Evolutionary conservation across 2,797 vertebrate species (phyloP).

Genomic region (Micropoecilia bifurca): DNA sequence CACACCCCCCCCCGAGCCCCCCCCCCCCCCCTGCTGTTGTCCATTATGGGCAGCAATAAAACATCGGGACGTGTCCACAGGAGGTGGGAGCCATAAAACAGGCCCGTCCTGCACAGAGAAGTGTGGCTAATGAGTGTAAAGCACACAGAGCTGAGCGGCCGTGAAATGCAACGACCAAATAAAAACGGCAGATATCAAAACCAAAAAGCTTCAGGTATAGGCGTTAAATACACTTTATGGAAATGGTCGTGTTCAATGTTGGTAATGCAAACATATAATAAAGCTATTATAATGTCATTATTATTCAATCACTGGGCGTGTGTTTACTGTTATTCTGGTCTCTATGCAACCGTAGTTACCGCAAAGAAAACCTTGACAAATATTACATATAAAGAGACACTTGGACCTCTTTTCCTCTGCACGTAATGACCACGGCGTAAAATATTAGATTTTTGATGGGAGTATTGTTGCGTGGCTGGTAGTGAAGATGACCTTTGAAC

Average conservation of each 20-base stretch:
- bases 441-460: not conserved
- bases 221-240: slow-evolving; percentile 8
- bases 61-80: slow-evolving; percentile 49
- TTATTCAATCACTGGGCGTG: slow-evolving; percentile 19
- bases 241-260: slow-evolving; percentile 9
- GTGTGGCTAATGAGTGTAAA: slow-evolving; percentile 51
- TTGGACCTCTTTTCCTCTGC: not conserved
- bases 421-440: not conserved
- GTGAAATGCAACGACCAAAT: slow-evolving; percentile 28
- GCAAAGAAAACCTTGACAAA: not conserved
- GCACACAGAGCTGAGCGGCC: slow-evolving; percentile 35
- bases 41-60: slow-evolving; percentile 46
- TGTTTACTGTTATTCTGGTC: slow-evolving; percentile 15
- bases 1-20: no score
- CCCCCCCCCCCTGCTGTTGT: slow-evolving; percentile 12
- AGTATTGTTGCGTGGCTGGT: not conserved
- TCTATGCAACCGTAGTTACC: not conserved
- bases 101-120: slow-evolving; percentile 12
- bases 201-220: slow-evolving; percentile 28
- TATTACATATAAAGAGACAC: not conserved
- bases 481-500: not conserved
- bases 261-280: slow-evolving; percentile 28
- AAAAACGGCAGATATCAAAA: slow-evolving; percentile 46
- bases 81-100: slow-evolving; percentile 59
- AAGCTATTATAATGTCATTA: slow-evolving; percentile 31